Base-by-base conservation (phyloP, 2,797 vertebrate genomes). In the Centropyge bicolor region DNA sequence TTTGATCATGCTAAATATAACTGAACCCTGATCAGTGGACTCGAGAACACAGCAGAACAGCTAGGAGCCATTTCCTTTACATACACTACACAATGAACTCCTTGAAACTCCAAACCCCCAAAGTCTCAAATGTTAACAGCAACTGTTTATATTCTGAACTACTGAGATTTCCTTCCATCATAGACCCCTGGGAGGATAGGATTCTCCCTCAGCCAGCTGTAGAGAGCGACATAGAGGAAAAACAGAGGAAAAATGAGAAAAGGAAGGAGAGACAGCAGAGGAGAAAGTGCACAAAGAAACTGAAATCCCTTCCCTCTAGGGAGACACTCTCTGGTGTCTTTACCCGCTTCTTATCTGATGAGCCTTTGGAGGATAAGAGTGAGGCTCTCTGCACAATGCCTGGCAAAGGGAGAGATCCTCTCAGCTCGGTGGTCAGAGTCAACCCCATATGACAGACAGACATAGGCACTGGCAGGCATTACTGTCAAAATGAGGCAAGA, bases 271-370 rank as follows among this genome's bases (percentile, higher is more conserved):
- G 65, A 83, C 66, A 72, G 75, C 51, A 72, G 48, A 73, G 48
- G 59, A 83, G 49, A 70, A 78, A 80, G 56, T 52, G 76, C 20
- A 81, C 78, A 87, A 87, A 88, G 72, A 83, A 80, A 82, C 55
- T 48, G 77, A 86, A 92, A 90, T 83, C 85, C 51, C 41, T 76
- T 81, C 65, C 76, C 88, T 79, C 84, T 46, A 16, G 75, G 83
- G 87, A 80, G 76, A 78, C 55, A 73, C 67, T 88, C 86, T 86
- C 87, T 65, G 68, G 82, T 83, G 89, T 40, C 85, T 89, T 86
- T 80, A 64, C 68, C 68, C 69, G 16, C 38, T 79, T 86, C 86
- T 92, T 90, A 89, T 92, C 83, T 86, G 83, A 92, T 78, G 88
- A 88, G 85, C 69, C 89, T 87, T 75, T 59, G 70, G 88, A 88